Base-by-base conservation (phyloP, 2,113 vertebrate genomes). In the Ceuthmochares aereus region DNA sequence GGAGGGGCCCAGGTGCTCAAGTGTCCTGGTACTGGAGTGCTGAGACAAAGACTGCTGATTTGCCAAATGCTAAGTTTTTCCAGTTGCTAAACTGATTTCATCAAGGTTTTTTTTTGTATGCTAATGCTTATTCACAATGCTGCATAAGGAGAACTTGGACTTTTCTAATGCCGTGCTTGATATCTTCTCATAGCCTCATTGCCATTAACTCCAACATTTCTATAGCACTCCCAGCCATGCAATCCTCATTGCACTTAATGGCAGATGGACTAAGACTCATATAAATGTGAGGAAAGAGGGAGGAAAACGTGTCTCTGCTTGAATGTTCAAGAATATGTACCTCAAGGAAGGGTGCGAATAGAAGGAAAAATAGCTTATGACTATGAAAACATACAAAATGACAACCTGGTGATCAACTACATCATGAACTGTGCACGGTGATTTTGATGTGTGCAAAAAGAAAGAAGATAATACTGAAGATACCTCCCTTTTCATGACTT, bases 51-150 rank as follows among this genome's bases (percentile, higher is more conserved):
- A 63, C n/a, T 36, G 56, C 26, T 55, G 22, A 20, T 87, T 36
- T 87, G 84, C 81, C 87, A 89, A 25, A 63, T 80, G 37, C 3
- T 3, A 77, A 88, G 84, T 51, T 94, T 81, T 91, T 83, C 82
- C 87, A 95, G 75, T 81, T 70, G 55, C 55, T 94, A 70, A 91
- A 94, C 45, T 30, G 37, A 88, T 80, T 93, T 73, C 59, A 93
- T 85, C 4, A 42, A 86, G 72, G n/a, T n/a, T n/a, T 94, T 95
- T 91, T 78, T 6, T 93, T 70, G 47, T 18, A 15, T 49, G 47
- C n/a, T 84, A 93, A 59, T 36, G 17, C 59, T 83, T 56, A 67
- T 67, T 91, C 82, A 66, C 37, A 67, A 47, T 20, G 32, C 51
- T 45, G 5, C 22, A 36, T 49, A 18, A 89, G 37, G 67, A 43